Base-by-base conservation (phyloP, 2,113 vertebrate species). In the Ceratotherium simum region DNA sequence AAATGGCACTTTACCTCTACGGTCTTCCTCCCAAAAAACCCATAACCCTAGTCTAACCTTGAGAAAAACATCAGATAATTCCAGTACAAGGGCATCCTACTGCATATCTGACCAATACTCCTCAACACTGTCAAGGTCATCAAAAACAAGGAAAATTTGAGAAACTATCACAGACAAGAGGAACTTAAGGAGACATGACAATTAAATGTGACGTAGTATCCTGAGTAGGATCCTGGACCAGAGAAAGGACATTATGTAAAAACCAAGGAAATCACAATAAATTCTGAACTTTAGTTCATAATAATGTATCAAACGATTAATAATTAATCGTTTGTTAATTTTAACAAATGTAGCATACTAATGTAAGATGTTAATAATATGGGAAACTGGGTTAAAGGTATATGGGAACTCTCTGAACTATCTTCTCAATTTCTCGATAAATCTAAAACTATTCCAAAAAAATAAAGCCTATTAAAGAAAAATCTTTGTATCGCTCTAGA, bases 371-470 rank as follows among this genome's bases (percentile, higher is more conserved):
- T 46, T 82, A 62, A 58, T 51, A 69, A 79, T 36, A 67, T 18
- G n/a, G 48, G 18, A 84, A 76, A 18, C 58, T 75, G 27, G 33
- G 6, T 83, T 2, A 21, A 81, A 82, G 33, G 12, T 69, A 64
- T 75, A 31, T 64, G 21, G 33, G 46, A 62, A 51, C 51, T 42
- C 29, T 67, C 6, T 10, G 12, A 75, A 83, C 39, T 62, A n/a
- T 81, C 36, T 67, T 81, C n/a, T 42, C n/a, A 54, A 51, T 67
- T 54, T 94, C 79, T 78, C 36, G 85, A n/a, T 79, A 83, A 94
- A 58, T 21, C 67, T 83, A 87, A 87, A 94, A 67, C 16, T 46
- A 29, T 88, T 81, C 62, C 73, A 85, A 62, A 95, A 95, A 97
- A 58, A 91, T 70, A 79, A 95, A 72, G 42, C 17, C 69, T 88